A percentile compares a stretch with the other conserved stretches of the same genome.
Evolutionary conservation across 2,888 invertebrate species (phyloP).

Genomic region (Pilophorus perplexus): DNA sequence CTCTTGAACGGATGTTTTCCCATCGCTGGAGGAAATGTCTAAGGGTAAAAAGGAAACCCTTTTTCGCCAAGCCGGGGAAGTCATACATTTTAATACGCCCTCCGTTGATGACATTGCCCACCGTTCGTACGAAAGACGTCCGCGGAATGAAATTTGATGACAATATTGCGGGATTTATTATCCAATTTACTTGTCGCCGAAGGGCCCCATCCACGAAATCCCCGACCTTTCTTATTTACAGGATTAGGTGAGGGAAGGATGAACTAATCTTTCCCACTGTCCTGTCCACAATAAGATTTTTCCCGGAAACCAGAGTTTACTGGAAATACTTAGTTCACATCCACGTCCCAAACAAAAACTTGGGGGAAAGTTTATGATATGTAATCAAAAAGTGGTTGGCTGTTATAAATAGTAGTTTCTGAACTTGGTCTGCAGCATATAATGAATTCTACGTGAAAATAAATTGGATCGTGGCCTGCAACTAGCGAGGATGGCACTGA

Average conservation of each 20-base stretch:
- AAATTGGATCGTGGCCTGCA: too few relatives aligned
- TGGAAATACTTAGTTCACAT: too few relatives aligned
- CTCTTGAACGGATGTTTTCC: conserved; percentile 3
- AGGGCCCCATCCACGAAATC: not conserved
- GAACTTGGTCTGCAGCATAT: too few relatives aligned
- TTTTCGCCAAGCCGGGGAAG: not conserved
- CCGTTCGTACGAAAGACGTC: not conserved
- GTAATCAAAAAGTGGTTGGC: too few relatives aligned
- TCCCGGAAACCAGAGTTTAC: not conserved
- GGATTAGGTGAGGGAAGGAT: too few relatives aligned
- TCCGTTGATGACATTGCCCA: not conserved
- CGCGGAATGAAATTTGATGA: not conserved
- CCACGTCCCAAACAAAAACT: too few relatives aligned
- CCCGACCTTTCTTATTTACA: too few relatives aligned
- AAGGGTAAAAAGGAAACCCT: not conserved
- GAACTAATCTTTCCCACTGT: too few relatives aligned
- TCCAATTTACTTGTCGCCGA: conserved; percentile 6
- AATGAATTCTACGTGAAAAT: too few relatives aligned
- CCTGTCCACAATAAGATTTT: not conserved
- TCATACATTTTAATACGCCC: not conserved
- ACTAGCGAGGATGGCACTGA: too few relatives aligned
- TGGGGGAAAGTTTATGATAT: too few relatives aligned
- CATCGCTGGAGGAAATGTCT: not conserved
- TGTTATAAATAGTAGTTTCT: too few relatives aligned
- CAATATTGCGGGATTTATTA: conserved; percentile 17